These are phyloP conservation scores for Nyctereutes procyonoides DNA, from an alignment of 2,113 vertebrate species.

Conservation along the genomic window DNA sequence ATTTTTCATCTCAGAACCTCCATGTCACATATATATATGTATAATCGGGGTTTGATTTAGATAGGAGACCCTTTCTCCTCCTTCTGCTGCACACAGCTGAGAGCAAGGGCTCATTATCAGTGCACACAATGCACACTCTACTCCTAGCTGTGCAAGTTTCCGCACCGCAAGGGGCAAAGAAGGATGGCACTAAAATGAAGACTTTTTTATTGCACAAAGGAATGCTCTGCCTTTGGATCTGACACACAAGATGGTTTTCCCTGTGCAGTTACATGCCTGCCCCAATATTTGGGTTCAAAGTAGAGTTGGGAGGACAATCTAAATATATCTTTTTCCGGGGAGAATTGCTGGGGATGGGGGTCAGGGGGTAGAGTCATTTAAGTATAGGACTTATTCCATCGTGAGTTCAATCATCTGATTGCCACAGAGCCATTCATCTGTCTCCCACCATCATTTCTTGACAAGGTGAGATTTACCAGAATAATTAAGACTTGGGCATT, in stretches of 20 bases:
- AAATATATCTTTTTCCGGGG: neutral
- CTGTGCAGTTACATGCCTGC: neutral
- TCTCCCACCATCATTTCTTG: neutral
- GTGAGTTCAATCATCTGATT: neutral
- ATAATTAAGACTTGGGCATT: neutral
- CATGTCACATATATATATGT: neutral
- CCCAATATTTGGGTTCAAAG: neutral
- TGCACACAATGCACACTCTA: neutral
- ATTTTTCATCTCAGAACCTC: constrained; percentile 54
- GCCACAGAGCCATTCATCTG: neutral
- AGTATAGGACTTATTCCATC: neutral
- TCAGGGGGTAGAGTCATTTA: neutral
- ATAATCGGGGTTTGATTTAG: constrained; percentile 75
- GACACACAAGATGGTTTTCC: neutral
- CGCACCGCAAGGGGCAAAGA: neutral
- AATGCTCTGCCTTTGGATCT: neutral
- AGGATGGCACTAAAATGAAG: neutral
- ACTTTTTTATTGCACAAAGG: neutral
- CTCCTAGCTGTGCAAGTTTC: neutral
- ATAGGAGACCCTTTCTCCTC: constrained; percentile 55
- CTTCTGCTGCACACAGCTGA: neutral
- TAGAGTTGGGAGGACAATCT: neutral
- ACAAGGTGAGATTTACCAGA: neutral
- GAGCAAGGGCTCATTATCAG: constrained; percentile 40
- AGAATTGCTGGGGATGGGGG: neutral